Conservation (phyloP, 1,140 invertebrate species). For the Drosophila sucinea region DNA sequence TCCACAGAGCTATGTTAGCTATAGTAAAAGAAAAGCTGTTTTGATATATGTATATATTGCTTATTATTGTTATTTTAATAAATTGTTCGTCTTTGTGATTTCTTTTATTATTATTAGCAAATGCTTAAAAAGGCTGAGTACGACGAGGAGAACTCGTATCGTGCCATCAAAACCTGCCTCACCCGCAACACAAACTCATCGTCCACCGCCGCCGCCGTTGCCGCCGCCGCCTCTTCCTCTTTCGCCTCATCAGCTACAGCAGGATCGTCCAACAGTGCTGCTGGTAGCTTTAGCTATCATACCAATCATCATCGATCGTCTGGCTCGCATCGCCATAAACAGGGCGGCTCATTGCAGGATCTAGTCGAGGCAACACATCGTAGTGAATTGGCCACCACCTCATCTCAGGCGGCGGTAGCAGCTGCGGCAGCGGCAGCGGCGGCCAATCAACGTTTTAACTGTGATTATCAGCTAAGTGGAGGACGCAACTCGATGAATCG, state of each 20-base stretch:
- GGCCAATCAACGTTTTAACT: slow-evolving; percentile 67
- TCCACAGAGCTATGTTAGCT: no score
- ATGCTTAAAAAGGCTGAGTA: slow-evolving; percentile 82
- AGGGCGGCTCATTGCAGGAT: slow-evolving; percentile 82
- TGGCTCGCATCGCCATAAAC: slow-evolving; percentile 69
- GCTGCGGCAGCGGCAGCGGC: slow-evolving; percentile 48
- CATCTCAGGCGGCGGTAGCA: slow-evolving; percentile 42
- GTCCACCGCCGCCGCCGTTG: slow-evolving; percentile 39
- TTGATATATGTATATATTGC: not conserved
- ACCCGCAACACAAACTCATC: slow-evolving; percentile 60
- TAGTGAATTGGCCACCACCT: slow-evolving; percentile 66
- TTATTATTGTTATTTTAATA: not conserved
- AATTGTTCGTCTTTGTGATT: not conserved
- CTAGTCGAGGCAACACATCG: slow-evolving; percentile 69
- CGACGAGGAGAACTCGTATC: slow-evolving; percentile 76
- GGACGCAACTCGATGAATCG: slow-evolving; percentile 49
- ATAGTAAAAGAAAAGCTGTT: not conserved
- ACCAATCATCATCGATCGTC: slow-evolving; percentile 50
- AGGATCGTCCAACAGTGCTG: slow-evolving; percentile 36
- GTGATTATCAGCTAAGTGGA: slow-evolving; percentile 72
- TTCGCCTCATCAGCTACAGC: slow-evolving; percentile 28
- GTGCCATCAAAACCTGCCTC: slow-evolving; percentile 69
- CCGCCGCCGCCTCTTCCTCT: slow-evolving; percentile 40
- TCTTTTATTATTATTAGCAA: slow-evolving; percentile 47
- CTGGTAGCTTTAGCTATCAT: slow-evolving; percentile 30